Conservation (phyloP, 2,797 vertebrate genomes). For the Champsocephalus gunnari region DNA sequence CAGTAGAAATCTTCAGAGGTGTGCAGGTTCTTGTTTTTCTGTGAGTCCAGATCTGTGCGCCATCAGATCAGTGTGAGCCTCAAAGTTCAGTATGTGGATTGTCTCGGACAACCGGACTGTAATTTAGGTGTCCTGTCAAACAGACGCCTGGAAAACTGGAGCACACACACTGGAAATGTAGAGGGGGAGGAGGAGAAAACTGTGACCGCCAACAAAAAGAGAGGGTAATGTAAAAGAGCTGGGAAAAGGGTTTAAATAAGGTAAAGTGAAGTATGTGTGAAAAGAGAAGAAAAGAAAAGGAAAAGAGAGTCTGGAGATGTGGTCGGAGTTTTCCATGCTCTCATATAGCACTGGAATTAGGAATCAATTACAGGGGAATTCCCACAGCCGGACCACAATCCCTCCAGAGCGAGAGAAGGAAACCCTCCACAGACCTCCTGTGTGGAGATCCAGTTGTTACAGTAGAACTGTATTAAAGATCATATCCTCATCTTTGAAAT, state of each 20-base stretch:
- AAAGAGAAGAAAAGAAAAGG: conserved; percentile 22
- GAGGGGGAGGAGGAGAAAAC: background rate
- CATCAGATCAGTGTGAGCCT: background rate
- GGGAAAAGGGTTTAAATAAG: conserved; percentile 42
- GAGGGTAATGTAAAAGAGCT: conserved; percentile 28
- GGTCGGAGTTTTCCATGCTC: conserved; percentile 47
- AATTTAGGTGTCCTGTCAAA: conserved; percentile 22
- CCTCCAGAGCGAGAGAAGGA: background rate
- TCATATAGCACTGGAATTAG: conserved; percentile 27
- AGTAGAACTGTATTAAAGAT: background rate
- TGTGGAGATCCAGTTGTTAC: background rate
- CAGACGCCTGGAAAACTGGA: conserved; percentile 59
- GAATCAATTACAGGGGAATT: conserved; percentile 34
- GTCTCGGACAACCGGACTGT: conserved; percentile 19
- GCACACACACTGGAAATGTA: conserved; percentile 40
- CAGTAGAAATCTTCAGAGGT: background rate
- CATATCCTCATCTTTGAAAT: background rate
- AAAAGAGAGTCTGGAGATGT: background rate
- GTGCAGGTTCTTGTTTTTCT: background rate
- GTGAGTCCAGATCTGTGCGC: background rate
- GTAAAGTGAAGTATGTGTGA: conserved; percentile 53
- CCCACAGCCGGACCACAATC: background rate
- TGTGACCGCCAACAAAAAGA: conserved; percentile 11
- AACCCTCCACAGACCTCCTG: background rate
- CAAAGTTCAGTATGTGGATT: conserved; percentile 16